Base-by-base conservation (phyloP, 2,113 vertebrate genomes). In the Nipponia nippon region DNA sequence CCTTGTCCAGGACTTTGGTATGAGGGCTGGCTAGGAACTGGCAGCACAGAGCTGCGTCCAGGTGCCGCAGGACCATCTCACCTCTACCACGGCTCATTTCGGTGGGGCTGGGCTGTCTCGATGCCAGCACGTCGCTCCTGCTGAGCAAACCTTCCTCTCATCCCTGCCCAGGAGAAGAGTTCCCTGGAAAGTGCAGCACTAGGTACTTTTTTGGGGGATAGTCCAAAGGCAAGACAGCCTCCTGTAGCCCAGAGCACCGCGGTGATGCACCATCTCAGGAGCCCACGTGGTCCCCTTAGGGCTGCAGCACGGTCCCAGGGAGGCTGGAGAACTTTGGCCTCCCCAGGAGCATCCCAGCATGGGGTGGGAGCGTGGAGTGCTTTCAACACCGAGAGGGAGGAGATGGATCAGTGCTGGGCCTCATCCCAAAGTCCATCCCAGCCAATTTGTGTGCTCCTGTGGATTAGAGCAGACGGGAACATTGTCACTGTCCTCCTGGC, bases 241-340 rank as follows among this genome's bases (percentile, higher is more conserved):
- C 40, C 55, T 16, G 21, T 30, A 82, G 49, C n/a, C 17, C 61
- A 30, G 67, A 67, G 52, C 67, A n/a, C 12, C 10, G 2, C 3
- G 3, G 81, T 7, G 56, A 38, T 34, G n/a, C 36, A 26, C 13
- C n/a, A 12, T 18, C n/a, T 55, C 22, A 6, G 53, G 17, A 69
- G 6, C 26, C 40, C 40, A 2, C 4, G 0, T 0, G 3, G 11
- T 55, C 5, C 17, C 9, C 6, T 3, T 4, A 21, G 40, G 20
- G 10, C n/a, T 61, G n/a, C 58, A 56, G 55, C 32, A 10, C 13
- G 3, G n/a, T 36, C n/a, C 22, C 14, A 6, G 58, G 34, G n/a
- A 34, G 20, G 12, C 50, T 78, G 65, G 9, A 52, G 79, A 30
- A 52, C 58, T 89, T 40, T 53, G 58, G 25, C 65, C 25, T 47